These are phyloP conservation scores for Caenorhabditis auriculariae DNA, from an alignment of 2,888 invertebrate species.

Conservation along the genomic window DNA sequence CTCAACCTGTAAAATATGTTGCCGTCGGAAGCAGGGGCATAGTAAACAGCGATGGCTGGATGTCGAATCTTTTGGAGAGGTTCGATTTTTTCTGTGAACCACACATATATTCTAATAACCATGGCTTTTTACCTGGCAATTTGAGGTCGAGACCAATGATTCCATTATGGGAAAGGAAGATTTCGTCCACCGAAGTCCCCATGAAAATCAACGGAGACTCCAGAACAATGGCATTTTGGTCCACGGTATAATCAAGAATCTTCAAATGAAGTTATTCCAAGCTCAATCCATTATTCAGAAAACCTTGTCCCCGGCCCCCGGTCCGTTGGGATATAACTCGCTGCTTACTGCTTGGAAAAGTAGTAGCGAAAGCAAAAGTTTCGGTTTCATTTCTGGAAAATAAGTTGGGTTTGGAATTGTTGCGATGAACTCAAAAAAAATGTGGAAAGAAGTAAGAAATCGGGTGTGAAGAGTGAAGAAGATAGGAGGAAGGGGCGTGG, in stretches of 20 bases:
- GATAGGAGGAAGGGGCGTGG: too few species aligned
- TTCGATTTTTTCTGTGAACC: constrained; percentile 3
- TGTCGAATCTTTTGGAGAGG: constrained; percentile 24
- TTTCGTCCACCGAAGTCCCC: constrained; percentile 35
- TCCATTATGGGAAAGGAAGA: constrained; percentile 54
- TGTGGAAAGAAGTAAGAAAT: too few species aligned
- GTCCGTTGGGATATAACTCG: constrained; percentile 18
- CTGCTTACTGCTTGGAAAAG: too few species aligned
- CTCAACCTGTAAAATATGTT: constrained; percentile 47
- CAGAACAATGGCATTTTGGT: constrained; percentile 31
- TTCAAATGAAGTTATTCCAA: constrained; percentile 10
- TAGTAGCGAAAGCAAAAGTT: too few species aligned
- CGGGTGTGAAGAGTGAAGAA: too few species aligned
- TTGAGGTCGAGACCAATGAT: constrained; percentile 46
- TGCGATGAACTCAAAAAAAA: too few species aligned
- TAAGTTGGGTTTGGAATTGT: too few species aligned
- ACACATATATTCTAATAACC: neutral
- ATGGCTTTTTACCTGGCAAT: constrained; percentile 13
- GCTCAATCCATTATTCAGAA: too few species aligned
- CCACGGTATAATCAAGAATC: constrained; percentile 23
- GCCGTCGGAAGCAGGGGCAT: constrained; percentile 38
- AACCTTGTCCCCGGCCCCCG: constrained; percentile 17
- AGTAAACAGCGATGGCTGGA: constrained; percentile 49
- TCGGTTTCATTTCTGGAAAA: too few species aligned
- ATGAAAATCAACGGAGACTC: constrained; percentile 45